Base-by-base conservation (phyloP, 2,113 vertebrate species). In the Coracopsis vasa region DNA sequence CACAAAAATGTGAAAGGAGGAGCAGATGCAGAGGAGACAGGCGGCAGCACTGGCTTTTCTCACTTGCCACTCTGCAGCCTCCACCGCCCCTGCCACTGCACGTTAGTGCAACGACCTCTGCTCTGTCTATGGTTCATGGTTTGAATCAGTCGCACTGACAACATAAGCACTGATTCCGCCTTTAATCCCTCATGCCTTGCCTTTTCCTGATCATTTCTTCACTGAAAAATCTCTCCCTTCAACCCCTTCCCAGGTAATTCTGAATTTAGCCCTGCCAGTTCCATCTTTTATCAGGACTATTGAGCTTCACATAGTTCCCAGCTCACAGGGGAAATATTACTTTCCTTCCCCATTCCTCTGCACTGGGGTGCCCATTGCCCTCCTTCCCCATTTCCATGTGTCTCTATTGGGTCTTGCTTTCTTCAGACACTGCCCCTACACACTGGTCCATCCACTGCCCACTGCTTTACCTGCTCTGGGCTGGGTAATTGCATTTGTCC, bases 81-180 rank as follows among this genome's bases (percentile, higher is more conserved):
- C 11, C 1, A 23, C 48, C 1, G 2, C 14, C n/a, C 6, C 51
- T 42, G 9, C 64, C 21, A 1, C 54, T 7, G 16, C 24, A 5
- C 9, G 27, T 50, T 5, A 28, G 27, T 19, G 3, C 37, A 6
- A 2, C 1, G 7, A 12, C 33, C 50, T 41, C 65, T 35, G 48
- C 56, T 58, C 78, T 18, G 21, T 6, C 51, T 19, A 24, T 3
- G 50, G 20, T 51, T 29, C 41, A 2, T 16, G 60, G 29, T 28
- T 51, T 66, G n/a, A 53, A 35, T 45, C 50, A 10, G 12, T 20
- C 8, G 17, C n/a, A 35, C 15, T 16, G 31, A 42, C 35, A 14
- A 13, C 17, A 13, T 33, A 23, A 33, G 47, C 60, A 10, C 41
- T 16, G 15, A 21, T n/a, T 37, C 53, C 41, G 24, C 31, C 65